These are phyloP conservation scores for Tamandua tetradactyla DNA, from an alignment of 2,797 vertebrate species.

Conservation along the genomic window DNA sequence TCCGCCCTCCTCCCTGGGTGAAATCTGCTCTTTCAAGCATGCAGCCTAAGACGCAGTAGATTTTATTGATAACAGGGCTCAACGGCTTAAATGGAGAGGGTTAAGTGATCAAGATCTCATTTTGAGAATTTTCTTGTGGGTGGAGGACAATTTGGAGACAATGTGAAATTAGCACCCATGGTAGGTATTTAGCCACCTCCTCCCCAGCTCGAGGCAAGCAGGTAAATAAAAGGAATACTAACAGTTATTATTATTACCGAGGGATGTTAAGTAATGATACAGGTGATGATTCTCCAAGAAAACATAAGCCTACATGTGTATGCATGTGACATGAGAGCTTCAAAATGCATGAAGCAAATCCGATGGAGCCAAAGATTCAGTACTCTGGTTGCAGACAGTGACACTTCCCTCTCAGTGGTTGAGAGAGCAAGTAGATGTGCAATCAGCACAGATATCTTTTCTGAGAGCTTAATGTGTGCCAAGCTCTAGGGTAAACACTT, in stretches of 20 bases:
- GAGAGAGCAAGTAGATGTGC: neutral
- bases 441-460: neutral
- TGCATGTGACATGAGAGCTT: neutral
- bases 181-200: neutral
- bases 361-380: neutral
- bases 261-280: neutral
- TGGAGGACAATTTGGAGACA: neutral
- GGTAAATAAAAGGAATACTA: neutral
- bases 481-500: neutral
- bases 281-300: neutral
- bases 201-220: neutral
- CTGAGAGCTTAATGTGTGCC: neutral
- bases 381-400: neutral
- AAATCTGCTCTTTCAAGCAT: neutral
- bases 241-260: neutral
- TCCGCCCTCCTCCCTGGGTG: neutral
- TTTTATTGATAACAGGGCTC: neutral
- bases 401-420: neutral
- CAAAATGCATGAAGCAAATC: neutral
- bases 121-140: neutral
- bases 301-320: neutral
- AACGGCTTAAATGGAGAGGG: neutral
- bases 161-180: constrained; percentile 1
- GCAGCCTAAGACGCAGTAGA: neutral
- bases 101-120: neutral